Conservation (phyloP, 37 sponge, comb jelly and placozoan species). For the Geodia barretti region DNA sequence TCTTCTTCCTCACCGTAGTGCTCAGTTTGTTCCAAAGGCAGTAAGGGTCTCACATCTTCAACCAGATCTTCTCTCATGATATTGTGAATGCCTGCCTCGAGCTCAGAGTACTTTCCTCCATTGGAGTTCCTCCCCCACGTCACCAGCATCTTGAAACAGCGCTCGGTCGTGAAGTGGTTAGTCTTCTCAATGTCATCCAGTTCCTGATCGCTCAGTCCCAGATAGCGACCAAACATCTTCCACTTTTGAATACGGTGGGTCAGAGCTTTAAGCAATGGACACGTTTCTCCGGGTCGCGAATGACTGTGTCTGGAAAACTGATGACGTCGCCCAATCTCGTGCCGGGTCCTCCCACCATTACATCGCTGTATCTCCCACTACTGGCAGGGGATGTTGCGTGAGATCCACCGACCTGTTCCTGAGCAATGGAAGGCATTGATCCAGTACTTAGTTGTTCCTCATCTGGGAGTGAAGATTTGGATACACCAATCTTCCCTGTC, state of each 20-base stretch:
- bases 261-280: neutral
- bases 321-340: neutral
- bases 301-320: neutral
- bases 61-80: neutral
- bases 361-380: no score
- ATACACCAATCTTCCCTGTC: neutral
- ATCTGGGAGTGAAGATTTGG: neutral
- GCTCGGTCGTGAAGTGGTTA: conserved; percentile 4
- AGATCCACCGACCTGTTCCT: no score
- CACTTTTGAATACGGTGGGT: neutral
- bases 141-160: conserved; percentile 8
- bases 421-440: no score
- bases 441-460: no score
- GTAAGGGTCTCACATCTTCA: neutral
- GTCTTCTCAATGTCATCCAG: neutral
- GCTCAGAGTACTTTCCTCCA: neutral
- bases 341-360: no score
- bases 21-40: neutral
- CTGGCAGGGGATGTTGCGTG: no score
- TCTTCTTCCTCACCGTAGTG: neutral
- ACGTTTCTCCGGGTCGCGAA: neutral
- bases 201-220: neutral
- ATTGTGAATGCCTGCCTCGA: neutral
- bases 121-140: neutral
- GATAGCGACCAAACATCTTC: conserved; percentile 13